Base-by-base conservation (phyloP, 2,113 vertebrate genomes). In the Oryzias woworae region DNA sequence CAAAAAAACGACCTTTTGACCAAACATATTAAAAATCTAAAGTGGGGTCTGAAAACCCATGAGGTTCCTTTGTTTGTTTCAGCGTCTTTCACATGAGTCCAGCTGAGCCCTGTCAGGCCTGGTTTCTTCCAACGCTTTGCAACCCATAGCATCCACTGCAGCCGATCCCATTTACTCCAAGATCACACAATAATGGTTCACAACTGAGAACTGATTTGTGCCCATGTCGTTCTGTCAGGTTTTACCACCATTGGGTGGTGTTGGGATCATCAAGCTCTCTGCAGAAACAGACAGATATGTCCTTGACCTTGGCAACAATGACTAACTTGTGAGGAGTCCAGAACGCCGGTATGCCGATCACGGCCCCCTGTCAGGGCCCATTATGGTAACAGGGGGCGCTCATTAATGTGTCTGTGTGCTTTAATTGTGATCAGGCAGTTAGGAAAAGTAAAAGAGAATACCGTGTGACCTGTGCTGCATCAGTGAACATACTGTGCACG, bases 291-390 rank as follows among this genome's bases (percentile, higher is more conserved):
- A 36, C 36, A 36, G 10, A 75, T 78, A 72, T 75, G 81, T 75
- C 66, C 68, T 68, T 78, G 80, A 83, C 81, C 80, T 83, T 87
- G 81, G 44, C 26, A 24, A 62, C 15, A 14, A 53, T n/a, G 31
- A 52, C 53, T 68, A 26, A n/a, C 54, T n/a, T 26, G 48, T 16
- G 22, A 52, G 0, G 10, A 15, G 16, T 66, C 52, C 44, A 41
- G 48, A 16, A 15, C 59, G 59, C 17, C 47, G 8, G 49, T 49
- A 51, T 52, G 15, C 24, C 47, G 14, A 54, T 80, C 63, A 62
- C 44, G 59, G 20, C 61, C 68, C 52, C 52, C 65, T 71, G 66
- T 71, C 64, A 42, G 18, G 17, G 52, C 10, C 46, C 54, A 53
- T 76, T 66, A 51, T 51, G 28, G 55, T 66, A 60, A 67, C 41